Percentiles rank a stretch among this genome's conserved stretches.
phyloP scores from a whole-genome alignment of 1,140 invertebrate species.

The Acromyrmex echinatior region DNA sequence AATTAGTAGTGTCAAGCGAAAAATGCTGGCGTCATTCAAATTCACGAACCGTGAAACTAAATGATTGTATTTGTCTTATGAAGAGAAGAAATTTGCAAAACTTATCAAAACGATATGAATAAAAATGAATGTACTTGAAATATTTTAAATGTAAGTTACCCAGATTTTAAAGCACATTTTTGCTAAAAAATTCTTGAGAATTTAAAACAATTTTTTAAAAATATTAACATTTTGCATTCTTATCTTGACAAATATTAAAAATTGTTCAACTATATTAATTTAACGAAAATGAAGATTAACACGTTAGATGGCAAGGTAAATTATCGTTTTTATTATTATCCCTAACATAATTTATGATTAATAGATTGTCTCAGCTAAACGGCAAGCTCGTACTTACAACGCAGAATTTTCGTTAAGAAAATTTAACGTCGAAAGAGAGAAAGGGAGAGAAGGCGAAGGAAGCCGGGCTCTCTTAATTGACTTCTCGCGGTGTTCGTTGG shows the following conservation, averaged over 20 bases:
- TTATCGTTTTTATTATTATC: constrained; percentile 27
- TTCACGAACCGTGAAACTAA: not conserved
- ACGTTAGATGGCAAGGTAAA: not conserved
- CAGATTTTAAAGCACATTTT: not conserved
- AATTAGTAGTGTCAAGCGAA: constrained; percentile 11
- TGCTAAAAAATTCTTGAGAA: not conserved
- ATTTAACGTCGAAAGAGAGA: constrained; percentile 17
- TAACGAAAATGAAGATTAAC: not conserved
- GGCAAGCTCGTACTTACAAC: not conserved
- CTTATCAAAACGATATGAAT: not conserved
- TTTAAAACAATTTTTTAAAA: not conserved
- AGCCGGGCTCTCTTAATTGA: constrained; percentile 46
- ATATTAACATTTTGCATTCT: not conserved
- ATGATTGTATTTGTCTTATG: not conserved
- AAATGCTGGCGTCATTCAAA: not conserved
- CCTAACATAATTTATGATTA: constrained; percentile 40
- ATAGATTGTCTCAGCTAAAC: constrained; percentile 25
- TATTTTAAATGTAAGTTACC: not conserved
- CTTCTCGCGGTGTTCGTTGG: constrained; percentile 53
- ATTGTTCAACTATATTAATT: not conserved
- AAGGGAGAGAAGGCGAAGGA: not conserved
- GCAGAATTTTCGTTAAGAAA: constrained; percentile 53
- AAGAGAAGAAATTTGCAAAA: not conserved
- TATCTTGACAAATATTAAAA: not conserved
- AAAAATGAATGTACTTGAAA: not conserved